Conservation (phyloP, 2,113 vertebrate species). For the Telmatochromis brachygnathus region DNA sequence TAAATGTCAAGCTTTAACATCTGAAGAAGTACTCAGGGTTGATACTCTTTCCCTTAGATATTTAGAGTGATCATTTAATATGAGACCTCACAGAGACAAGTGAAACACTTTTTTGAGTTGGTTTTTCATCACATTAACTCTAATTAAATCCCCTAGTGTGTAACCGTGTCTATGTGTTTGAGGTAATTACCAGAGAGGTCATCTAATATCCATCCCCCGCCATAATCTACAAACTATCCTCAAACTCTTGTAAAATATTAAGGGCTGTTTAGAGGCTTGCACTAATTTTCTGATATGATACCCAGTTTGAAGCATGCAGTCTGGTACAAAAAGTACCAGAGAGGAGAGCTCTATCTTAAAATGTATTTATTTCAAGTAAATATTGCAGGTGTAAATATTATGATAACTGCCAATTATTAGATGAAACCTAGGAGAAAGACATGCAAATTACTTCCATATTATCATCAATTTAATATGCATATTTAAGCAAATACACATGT, state of each 20-base stretch:
- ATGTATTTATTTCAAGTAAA: not conserved
- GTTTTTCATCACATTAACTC: not conserved
- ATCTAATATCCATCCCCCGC: not conserved
- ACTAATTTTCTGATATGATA: not conserved
- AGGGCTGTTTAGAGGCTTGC: not conserved
- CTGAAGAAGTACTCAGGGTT: not conserved
- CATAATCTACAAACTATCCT: not conserved
- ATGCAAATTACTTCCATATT: not conserved
- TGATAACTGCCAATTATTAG: not conserved
- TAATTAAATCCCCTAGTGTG: not conserved
- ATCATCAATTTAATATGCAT: not conserved
- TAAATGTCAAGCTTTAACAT: not conserved
- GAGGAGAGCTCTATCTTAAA: not conserved
- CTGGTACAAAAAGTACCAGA: not conserved
- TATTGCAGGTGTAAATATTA: not conserved
- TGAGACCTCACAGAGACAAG: not conserved
- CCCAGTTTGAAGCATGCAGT: not conserved
- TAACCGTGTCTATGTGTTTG: not conserved
- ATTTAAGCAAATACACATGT: not conserved
- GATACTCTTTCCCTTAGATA: not conserved
- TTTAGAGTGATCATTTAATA: not conserved
- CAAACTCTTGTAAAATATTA: not conserved
- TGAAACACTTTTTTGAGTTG: not conserved
- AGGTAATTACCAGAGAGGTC: not conserved
- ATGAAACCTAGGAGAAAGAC: not conserved